Evolutionary conservation across 2,797 vertebrate species (phyloP).

Genomic region (Macroramphosus scolopax): DNA sequence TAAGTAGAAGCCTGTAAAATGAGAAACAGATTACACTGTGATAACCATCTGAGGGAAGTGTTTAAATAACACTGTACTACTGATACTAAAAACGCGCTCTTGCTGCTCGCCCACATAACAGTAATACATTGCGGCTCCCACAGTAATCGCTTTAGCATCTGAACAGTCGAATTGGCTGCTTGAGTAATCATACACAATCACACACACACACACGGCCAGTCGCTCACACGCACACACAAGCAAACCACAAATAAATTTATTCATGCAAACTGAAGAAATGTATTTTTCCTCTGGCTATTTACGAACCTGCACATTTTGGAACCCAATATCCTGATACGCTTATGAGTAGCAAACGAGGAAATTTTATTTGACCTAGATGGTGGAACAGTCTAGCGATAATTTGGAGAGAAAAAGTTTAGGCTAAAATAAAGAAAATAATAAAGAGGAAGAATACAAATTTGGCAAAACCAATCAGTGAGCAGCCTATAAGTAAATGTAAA

Average conservation of each 20-base stretch:
- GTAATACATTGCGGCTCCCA: slow-evolving; percentile 41
- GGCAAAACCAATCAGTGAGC: slow-evolving; percentile 1
- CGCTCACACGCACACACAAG: slow-evolving; percentile 22
- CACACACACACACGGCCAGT: slow-evolving; percentile 52
- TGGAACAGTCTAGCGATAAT: slow-evolving; percentile 39
- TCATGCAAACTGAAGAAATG: slow-evolving; percentile 56
- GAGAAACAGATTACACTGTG: slow-evolving; percentile 47
- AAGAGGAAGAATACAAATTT: slow-evolving; percentile 9
- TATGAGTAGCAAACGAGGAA: slow-evolving; percentile 52
- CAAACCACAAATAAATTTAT: slow-evolving; percentile 41
- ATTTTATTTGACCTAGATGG: slow-evolving; percentile 55
- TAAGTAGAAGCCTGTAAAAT: slow-evolving; percentile 34
- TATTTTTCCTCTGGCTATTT: slow-evolving; percentile 61
- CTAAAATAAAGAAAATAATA: slow-evolving; percentile 19
- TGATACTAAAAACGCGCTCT: slow-evolving; percentile 30
- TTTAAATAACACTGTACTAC: slow-evolving; percentile 48
- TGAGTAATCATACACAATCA: slow-evolving; percentile 50
- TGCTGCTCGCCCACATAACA: slow-evolving; percentile 30
- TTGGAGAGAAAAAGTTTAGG: slow-evolving; percentile 29
- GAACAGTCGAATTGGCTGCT: slow-evolving; percentile 51
- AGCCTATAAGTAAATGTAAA: too few relatives aligned
- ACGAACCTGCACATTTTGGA: slow-evolving; percentile 52
- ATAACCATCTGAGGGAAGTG: slow-evolving; percentile 45
- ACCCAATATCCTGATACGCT: slow-evolving; percentile 48
- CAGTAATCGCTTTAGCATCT: slow-evolving; percentile 55